Evolutionary conservation across 2,797 vertebrate genomes (phyloP).

Genomic region (Mionectes olivaceus): DNA sequence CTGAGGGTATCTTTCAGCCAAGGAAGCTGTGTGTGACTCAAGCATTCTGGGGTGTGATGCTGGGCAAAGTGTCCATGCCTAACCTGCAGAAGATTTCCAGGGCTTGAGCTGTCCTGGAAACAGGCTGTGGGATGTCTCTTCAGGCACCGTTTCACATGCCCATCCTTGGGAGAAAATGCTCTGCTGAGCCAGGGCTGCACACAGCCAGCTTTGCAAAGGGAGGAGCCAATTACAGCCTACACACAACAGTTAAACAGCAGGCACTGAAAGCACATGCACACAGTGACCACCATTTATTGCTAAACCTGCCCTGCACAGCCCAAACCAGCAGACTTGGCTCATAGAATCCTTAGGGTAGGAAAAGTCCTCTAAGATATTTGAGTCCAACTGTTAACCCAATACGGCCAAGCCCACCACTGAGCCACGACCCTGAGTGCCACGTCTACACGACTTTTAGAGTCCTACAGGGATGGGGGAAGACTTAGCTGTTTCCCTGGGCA

Average conservation of each 20-base stretch:
- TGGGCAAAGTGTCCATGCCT: not conserved
- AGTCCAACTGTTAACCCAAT: not conserved
- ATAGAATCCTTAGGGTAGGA: not conserved
- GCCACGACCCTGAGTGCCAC: not conserved
- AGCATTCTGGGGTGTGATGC: fast-evolving
- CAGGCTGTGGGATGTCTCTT: not conserved
- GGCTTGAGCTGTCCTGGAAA: too few relatives aligned
- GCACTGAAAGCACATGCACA: not conserved
- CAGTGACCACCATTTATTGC: not conserved
- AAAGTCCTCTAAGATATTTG: not conserved
- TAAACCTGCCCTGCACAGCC: not conserved
- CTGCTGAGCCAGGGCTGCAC: not conserved
- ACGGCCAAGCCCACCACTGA: not conserved
- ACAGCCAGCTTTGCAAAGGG: not conserved
- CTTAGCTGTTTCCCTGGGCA: not conserved
- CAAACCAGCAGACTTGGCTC: not conserved
- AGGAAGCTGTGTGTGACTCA: not conserved
- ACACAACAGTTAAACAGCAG: not conserved
- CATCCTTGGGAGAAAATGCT: not conserved
- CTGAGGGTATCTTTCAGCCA: not conserved
- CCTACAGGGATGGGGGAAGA: not conserved
- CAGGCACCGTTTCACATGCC: not conserved
- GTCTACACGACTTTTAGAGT: fast-evolving
- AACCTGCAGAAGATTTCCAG: not conserved
- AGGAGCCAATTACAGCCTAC: not conserved